Conservation (phyloP, 30 jellyfish, hydroid and myxozoan genomes). For the Hydractinia symbiolongicarpus region DNA sequence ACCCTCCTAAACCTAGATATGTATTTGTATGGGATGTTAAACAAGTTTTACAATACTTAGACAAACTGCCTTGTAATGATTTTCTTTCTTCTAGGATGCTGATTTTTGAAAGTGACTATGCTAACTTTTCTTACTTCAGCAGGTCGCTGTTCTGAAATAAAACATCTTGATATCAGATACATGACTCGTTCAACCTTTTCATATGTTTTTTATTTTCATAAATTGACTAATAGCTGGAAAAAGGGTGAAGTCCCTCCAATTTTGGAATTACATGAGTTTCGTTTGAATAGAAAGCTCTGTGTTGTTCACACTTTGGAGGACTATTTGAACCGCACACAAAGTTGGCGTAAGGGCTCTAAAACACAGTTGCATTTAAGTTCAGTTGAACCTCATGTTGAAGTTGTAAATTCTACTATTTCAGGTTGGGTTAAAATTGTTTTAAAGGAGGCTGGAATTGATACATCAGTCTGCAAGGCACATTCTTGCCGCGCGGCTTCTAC, state of each 20-base stretch:
- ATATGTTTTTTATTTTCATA: constrained; percentile 24
- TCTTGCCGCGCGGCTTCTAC: constrained; percentile 35
- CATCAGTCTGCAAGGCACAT: constrained; percentile 7
- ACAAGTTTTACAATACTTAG: constrained; percentile 14
- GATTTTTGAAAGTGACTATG: constrained; percentile 21
- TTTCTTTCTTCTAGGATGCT: constrained; percentile 12
- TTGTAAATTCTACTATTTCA: constrained; percentile 15
- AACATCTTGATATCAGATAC: constrained; percentile 29
- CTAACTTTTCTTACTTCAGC: constrained; percentile 24
- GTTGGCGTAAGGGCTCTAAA: constrained; percentile 23
- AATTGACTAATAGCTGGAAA: constrained; percentile 33
- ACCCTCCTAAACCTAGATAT: constrained; percentile 13
- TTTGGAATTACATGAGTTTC: constrained; percentile 21
- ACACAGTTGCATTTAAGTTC: constrained; percentile 13
- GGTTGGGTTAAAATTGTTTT: constrained; percentile 26
- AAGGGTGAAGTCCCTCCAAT: constrained; percentile 40
- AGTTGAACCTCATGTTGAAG: constrained; percentile 6
- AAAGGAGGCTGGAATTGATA: constrained; percentile 14
- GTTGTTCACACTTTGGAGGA: constrained; percentile 32
- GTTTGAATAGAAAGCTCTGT: constrained; percentile 17
- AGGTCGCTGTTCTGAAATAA: constrained; percentile 34
- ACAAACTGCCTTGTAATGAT: constrained; percentile 7
- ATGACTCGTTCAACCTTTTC: constrained; percentile 20
- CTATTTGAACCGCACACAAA: constrained; percentile 22
- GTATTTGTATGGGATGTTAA: constrained; percentile 30